Evolutionary conservation across 2,797 vertebrate genomes (phyloP), one percentile per base, ranked within the genome.

Genomic region (Poliocrania exsul): DNA sequence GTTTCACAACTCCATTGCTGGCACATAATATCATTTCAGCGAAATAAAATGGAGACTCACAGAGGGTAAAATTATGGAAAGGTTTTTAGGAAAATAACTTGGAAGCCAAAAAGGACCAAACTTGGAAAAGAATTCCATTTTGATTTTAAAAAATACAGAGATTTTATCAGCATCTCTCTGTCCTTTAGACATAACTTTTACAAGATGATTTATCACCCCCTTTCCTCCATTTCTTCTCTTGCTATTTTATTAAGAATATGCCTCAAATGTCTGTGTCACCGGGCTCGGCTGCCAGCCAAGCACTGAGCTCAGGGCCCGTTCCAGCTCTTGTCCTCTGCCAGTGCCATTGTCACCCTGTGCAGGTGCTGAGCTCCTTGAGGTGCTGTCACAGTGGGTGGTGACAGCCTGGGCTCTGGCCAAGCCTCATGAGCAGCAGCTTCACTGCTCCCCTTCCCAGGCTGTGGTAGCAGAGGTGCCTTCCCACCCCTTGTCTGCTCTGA

Each of bases 391-490:
- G 88, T 81, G 64, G 90, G 93, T 4, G 6, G 38, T 61, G 51
- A 25, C 13, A 8, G 44, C 37, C 61, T 47, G 54, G 60, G 26
- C 54, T 58, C 17, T 0, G 0, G 40, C 64, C 46, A 25, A 28
- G 88, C 77, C 82, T 47, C 53, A 66, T 46, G 90, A 90, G 42
- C 71, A 51, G 21, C 61, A 58, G 57, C 29, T 77, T 87, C 81
- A 28, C 21, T 3, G 0, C 42, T 37, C 57, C 42, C 66, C 92
- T 95, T 88, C 47, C n/a, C n/a, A 26, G 56, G 17, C 33, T 62
- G 50, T 4, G 8, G 9, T 6, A 50, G 57, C 42, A 61, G 33
- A 60, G 44, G 7, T 86, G 74, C 47, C 57, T 57, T 69, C 44
- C 51, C 25, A 25, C 20, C 10, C 33, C 66, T 24, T 8, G 1